Evolutionary conservation across 2,797 vertebrate genomes (phyloP), one percentile per base, ranked within the genome.

Genomic region (Mastacembelus armatus): DNA sequence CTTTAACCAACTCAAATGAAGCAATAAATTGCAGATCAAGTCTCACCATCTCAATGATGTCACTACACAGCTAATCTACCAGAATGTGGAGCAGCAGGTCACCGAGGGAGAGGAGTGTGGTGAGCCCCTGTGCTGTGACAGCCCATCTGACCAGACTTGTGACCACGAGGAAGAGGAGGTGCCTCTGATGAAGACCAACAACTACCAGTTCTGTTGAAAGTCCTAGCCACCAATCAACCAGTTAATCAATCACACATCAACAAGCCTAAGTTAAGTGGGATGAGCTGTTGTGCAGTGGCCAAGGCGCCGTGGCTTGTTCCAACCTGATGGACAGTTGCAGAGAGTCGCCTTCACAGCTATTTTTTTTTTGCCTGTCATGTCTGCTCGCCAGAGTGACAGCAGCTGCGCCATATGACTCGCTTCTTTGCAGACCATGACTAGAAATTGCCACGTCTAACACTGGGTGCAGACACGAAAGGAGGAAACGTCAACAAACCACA

Each of bases 201-300:
- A 97, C 91, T 99, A 98, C 50, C 96, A 98, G 94, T 97, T 98
- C 88, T 96, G 96, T 84, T 99, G 92, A 91, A 47, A 19, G 10
- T 16, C n/a, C 14, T 2, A 11, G 5, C 5, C 14, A n/a, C 18
- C 45, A 21, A 57, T 38, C 18, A 14, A 26, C 68, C 36, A 51
- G 26, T 38, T 57, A 58, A 81, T 38, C 54, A 45, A 35, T 62
- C 44, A 32, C 32, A 35, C 44, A 26, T 56, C 51, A 48, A 27
- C 40, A 51, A 62, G 33, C 52, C 38, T 40, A 54, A 22, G 38
- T 18, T 74, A 38, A 60, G 58, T 16, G 59, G 65, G 33, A 72
- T 62, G 39, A 50, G 65, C 65, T 55, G 35, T 35, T n/a, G 19
- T 29, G 52, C 5, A 22, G n/a, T 26, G 30, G 62, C 29, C 33